phyloP scores from a whole-genome alignment of 2,797 vertebrate species.

The Streptopelia turtur region DNA sequence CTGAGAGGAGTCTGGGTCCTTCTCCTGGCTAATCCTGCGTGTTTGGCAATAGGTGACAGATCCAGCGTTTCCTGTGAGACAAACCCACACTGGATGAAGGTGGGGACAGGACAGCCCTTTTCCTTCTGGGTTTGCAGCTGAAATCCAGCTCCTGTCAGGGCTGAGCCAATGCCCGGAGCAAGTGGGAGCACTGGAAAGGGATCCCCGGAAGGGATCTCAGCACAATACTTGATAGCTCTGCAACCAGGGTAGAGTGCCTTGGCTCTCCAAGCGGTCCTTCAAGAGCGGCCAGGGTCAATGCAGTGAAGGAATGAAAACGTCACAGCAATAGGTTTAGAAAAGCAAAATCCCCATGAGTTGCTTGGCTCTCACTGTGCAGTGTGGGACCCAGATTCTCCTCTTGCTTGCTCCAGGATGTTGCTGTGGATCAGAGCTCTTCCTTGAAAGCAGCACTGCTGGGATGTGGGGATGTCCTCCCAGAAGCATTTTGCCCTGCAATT shows the following conservation, averaged over 20 bases:
- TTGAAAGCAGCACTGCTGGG: fast-evolving
- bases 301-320: not conserved
- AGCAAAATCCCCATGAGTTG: fast-evolving
- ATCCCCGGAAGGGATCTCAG: not conserved
- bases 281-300: not conserved
- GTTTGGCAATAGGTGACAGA: fast-evolving
- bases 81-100: not conserved
- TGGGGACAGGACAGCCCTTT: not conserved
- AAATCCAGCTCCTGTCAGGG: not conserved
- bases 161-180: not conserved
- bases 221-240: not conserved
- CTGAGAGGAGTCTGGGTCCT: not conserved
- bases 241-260: not conserved
- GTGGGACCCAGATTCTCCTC: not conserved
- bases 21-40: not conserved
- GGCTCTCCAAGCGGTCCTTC: not conserved
- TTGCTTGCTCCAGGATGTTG: fast-evolving
- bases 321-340: not conserved
- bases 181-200: not conserved
- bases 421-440: not conserved
- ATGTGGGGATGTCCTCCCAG: not conserved
- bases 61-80: not conserved
- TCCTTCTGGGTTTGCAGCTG: not conserved
- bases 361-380: not conserved
- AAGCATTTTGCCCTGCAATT: not conserved